Evolutionary conservation across 2,888 invertebrate genomes (phyloP).

Genomic region (Hemistola chrysoprasaria): DNA sequence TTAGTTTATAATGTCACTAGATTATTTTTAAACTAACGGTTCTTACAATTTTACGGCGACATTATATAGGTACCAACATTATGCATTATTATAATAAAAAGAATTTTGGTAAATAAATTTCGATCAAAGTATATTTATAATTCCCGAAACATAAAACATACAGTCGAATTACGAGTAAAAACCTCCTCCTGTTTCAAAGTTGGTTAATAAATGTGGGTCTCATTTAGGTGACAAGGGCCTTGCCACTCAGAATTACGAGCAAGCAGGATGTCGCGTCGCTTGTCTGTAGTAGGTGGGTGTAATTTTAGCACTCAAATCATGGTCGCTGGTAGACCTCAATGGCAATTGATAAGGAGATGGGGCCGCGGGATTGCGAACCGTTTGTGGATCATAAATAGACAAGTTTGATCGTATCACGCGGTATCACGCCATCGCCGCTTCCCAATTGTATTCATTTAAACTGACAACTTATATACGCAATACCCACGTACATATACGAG

Average conservation of each 20-base stretch:
- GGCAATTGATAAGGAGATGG: conserved; percentile 8
- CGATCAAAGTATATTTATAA: too few relatives aligned
- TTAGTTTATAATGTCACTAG: too few relatives aligned
- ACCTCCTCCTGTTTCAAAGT: too few relatives aligned
- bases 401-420: too few relatives aligned
- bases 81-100: too few relatives aligned
- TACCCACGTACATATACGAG: too few relatives aligned
- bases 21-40: too few relatives aligned
- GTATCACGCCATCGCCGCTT: conserved; percentile 5
- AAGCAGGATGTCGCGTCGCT: conserved; percentile 5
- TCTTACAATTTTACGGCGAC: too few relatives aligned
- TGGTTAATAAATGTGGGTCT: neutral
- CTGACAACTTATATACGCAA: neutral
- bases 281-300: conserved; percentile 6
- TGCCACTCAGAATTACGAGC: conserved; percentile 3
- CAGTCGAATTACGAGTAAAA: too few relatives aligned
- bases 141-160: too few relatives aligned
- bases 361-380: conserved; percentile 15
- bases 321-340: conserved; percentile 5
- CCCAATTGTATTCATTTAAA: conserved; percentile 4
- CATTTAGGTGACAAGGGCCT: neutral
- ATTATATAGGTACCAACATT: too few relatives aligned
- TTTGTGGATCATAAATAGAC: conserved; percentile 14
- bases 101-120: too few relatives aligned
- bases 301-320: conserved; percentile 18